Evolutionary conservation across 2,113 vertebrate genomes (phyloP).

Genomic region (Vombatus ursinus): DNA sequence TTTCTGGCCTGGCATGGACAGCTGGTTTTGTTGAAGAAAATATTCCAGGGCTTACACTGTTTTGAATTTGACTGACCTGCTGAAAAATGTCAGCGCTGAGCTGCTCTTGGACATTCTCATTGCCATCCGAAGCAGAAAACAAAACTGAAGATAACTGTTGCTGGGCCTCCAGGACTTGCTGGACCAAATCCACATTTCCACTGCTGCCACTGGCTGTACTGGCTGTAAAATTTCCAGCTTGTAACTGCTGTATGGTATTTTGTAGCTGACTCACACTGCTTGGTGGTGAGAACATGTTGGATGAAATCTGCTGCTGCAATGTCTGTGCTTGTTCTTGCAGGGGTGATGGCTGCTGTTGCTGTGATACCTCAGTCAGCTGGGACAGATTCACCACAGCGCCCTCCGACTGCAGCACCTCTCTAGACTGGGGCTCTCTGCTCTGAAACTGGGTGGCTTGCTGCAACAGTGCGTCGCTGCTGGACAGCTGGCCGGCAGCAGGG

Average conservation of each 20-base stretch:
- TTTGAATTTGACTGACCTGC: slow-evolving; percentile 88
- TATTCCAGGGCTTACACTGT: slow-evolving; percentile 81
- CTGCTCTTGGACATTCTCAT: slow-evolving; percentile 86
- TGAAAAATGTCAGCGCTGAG: slow-evolving; percentile 89
- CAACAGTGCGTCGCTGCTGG: slow-evolving; percentile 87
- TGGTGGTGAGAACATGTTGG: slow-evolving; percentile 89
- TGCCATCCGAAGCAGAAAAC: slow-evolving; percentile 85
- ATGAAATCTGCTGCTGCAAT: slow-evolving; percentile 89
- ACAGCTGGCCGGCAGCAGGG: slow-evolving; percentile 82
- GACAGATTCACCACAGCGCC: slow-evolving; percentile 82
- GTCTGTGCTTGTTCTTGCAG: slow-evolving; percentile 90
- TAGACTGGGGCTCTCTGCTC: slow-evolving; percentile 84
- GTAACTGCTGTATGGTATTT: slow-evolving; percentile 95
- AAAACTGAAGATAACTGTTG: slow-evolving; percentile 88
- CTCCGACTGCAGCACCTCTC: slow-evolving; percentile 88
- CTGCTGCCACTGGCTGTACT: slow-evolving; percentile 78
- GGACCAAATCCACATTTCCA: slow-evolving; percentile 85
- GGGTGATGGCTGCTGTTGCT: slow-evolving; percentile 79
- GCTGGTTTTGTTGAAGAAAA: slow-evolving; percentile 84
- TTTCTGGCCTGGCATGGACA: slow-evolving; percentile 84
- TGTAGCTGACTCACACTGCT: slow-evolving; percentile 92
- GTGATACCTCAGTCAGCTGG: slow-evolving; percentile 80
- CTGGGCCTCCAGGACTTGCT: slow-evolving; percentile 88
- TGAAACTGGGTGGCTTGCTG: slow-evolving; percentile 91
- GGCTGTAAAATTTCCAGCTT: slow-evolving; percentile 89